Base-by-base conservation (phyloP, 2,888 invertebrate species). In the Frankliniella intonsa region DNA sequence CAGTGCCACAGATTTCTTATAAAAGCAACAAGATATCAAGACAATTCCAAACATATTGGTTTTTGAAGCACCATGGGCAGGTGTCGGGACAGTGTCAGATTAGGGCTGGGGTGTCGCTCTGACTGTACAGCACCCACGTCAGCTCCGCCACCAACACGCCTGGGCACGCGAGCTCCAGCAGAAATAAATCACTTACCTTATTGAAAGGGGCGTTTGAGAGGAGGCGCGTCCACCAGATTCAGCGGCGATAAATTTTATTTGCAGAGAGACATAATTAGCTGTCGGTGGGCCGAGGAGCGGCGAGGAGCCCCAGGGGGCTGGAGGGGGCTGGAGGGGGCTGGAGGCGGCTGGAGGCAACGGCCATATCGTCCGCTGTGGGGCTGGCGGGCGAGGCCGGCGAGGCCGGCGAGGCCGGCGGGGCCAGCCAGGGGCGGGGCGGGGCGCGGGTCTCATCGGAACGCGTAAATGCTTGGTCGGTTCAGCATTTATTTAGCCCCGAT, bases 191-290 rank as follows among this genome's bases (percentile, higher is more conserved):
- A 76, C 8, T 12, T 12, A 25, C 22, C 69, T 76, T 76, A 76
- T 76, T 76, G 69, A 76, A 76, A 76, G 69, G 69, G 69, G 69
- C 69, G 69, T 76, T 76, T 25, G 12, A 62, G 62, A 62, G 62
- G 62, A 62, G 62, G 62, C 62, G 62, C 69, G 55, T 14, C 55
- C 14, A 55, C 17, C 19, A 55, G 55, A 55, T 55, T 55, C 55
- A 25, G 69, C n/a, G 22, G 69, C 69, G 69, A 76, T 76, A 76
- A 76, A 76, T 76, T 76, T 76, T 76, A 76, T 76, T 76, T 76
- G 69, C 69, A 25, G 69, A 76, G 69, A 76, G 22, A 76, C 69
- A 76, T 76, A 25, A 76, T 76, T 76, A 76, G 69, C 69, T 76
- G 69, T 76, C 69, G 69, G 69, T 25, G 69, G 25, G 22, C 69